phyloP scores from a whole-genome alignment of 2,113 vertebrate genomes.

The Oncorhynchus clarkii region DNA sequence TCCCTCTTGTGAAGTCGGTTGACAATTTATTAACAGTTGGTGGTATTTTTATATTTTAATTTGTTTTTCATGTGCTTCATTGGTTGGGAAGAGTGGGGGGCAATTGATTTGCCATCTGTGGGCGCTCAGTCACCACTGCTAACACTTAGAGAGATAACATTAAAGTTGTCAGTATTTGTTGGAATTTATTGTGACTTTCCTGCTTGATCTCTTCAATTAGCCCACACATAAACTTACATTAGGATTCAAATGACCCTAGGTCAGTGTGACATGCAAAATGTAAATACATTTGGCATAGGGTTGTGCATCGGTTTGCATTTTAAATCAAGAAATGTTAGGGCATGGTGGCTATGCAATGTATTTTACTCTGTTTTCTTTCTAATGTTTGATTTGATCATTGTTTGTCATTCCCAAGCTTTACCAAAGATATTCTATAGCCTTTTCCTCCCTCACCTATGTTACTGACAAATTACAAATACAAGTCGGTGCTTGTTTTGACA shows the following conservation, averaged over 20 bases:
- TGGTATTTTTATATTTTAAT: neutral
- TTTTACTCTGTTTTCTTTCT: too few species aligned
- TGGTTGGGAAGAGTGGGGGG: neutral
- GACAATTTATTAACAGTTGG: neutral
- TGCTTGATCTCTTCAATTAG: neutral
- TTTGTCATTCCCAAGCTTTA: too few species aligned
- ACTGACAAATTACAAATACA: too few species aligned
- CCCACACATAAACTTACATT: neutral
- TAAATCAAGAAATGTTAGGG: too few species aligned
- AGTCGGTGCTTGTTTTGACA: too few species aligned
- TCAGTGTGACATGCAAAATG: neutral
- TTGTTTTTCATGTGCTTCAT: too few species aligned
- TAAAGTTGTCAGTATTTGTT: neutral
- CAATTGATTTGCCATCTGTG: neutral
- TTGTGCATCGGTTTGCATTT: too few species aligned
- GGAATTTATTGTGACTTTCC: neutral
- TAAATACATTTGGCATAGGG: too few species aligned
- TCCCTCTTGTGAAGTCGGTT: neutral
- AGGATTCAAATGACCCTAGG: neutral
- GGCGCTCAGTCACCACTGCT: neutral
- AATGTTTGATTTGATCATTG: too few species aligned
- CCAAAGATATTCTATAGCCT: too few species aligned
- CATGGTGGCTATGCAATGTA: too few species aligned
- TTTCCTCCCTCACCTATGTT: too few species aligned
- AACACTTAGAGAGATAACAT: neutral